Evolutionary conservation across 2,888 invertebrate species (phyloP), one percentile per base, ranked within the genome.

Genomic region (Rhogogaster chlorosoma): DNA sequence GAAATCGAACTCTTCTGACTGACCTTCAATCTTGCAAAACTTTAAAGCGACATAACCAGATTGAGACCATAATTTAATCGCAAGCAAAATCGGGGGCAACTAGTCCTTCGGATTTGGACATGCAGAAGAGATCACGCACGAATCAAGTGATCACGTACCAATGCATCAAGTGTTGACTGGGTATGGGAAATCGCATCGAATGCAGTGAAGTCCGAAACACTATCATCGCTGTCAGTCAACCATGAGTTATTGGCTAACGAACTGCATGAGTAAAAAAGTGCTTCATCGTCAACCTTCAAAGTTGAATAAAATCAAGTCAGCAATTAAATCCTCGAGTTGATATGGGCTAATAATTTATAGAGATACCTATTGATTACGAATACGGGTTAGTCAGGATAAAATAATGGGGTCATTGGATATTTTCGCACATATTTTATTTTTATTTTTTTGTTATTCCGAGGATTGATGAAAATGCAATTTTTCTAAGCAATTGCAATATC

Each of bases 331-430:
- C 32, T 3, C 4, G 67, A 67, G 29, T 67, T 29, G 4, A 29
- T 67, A 67, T n/a, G 7, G 29, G 67, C 67, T 29, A 67, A 67
- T 32, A 32, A 67, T 26, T 67, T 67, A 67, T 67, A 32, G 64
- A 64, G 64, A 64, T 29, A 15, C 29, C 0, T n/a, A n/a, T 53
- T 53, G n/a, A 53, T 53, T n/a, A 53, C n/a, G 6, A 7, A 53
- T 53, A 53, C 53, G n/a, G 53, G 53, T 7, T 6, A n/a, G n/a
- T n/a, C 53, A 2, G n/a, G 53, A 53, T n/a, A 2, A 53, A 53
- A n/a, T 53, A 53, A 53, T 49, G 18, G 49, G 49, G 49, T 49
- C 49, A 18, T 1, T 18, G 49, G 49, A 18, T 18, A 49, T 49
- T 49, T 18, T 18, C 5, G 1, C 6, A 4, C 18, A 49, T 49